Evolutionary conservation across 1,140 invertebrate genomes (phyloP), one percentile per base, ranked within the genome.

Genomic region (Drosophila mojavensis): DNA sequence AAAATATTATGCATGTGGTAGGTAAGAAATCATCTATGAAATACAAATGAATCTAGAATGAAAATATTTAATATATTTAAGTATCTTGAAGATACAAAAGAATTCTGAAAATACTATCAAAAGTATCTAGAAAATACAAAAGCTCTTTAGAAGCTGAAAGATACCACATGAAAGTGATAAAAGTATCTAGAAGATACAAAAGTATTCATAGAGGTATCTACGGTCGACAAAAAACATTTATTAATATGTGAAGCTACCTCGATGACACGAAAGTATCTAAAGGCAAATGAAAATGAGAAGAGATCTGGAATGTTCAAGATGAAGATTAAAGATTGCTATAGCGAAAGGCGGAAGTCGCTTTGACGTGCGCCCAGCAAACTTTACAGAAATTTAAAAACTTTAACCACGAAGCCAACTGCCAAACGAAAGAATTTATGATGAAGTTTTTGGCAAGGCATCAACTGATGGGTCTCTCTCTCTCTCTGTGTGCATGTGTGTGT

Each of bases 391-490:
- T 17, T 17, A 47, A 47, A 47, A 47, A 47, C 43, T 47, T 47
- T 47, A 47, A 39, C 36, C 36, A 39, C 47, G 4, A 24, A n/a
- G 28, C 13, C 24, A 54, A 15, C n/a, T 54, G 51, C 51, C 53
- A 58, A 58, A 13, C 36, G 30, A 28, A 30, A 26, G 51, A 50
- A 28, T 33, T 24, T 65, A 48, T 65, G 45, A 65, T 47, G 41
- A 39, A 54, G 51, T 47, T 54, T 41, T 39, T 65, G 62, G 51
- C 62, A 55, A 24, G 43, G 41, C 51, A 55, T 64, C 62, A 64
- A 64, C 39, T 65, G 48, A 13, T 30, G 26, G 5, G 4, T 53
- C 7, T 55, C 20, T 24, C 20, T 24, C 20, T 24, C 20, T 17
- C 17, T 17, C 17, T 17, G 41, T 7, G 45, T 15, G 48, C 20